Evolutionary conservation across 1,140 invertebrate species (phyloP), one percentile per base, ranked within the genome.

Genomic region (Lineus longissimus): DNA sequence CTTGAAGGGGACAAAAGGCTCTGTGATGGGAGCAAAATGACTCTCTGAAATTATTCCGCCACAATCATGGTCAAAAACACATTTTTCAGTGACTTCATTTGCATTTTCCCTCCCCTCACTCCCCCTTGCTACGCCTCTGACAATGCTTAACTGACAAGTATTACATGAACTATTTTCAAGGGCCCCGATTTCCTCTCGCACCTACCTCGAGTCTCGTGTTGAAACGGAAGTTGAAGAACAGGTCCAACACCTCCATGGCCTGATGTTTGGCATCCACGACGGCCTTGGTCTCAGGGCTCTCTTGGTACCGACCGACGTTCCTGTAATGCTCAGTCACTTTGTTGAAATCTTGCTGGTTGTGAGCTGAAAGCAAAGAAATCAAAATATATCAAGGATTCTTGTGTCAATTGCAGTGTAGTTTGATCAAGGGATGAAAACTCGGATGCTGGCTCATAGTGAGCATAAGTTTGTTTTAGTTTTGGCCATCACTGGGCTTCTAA

Each of bases 181-280:
- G n/a, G n/a, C n/a, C n/a, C n/a, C n/a, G n/a, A 41, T 4, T 22
- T 13, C 59, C 19, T 45, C n/a, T 4, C 22, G 0, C 2, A 58
- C 65, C 63, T 66, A 76, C 75, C 70, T 77, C 76, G 45, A 80
- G 67, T 64, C 76, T 68, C 33, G 74, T 67, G 65, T 80, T 80
- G 71, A 80, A 80, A 41, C 73, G 74, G 59, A 77, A 78, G 62
- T 78, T 80, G 66, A 78, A 75, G 27, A 80, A 72, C 27, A 78
- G 61, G 62, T 78, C 72, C 62, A 80, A 40, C 2, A 77, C 76
- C 61, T 76, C 70, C 40, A 80, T 63, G 19, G 76, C 76, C 78
- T 78, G 76, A 45, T 72, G 67, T 65, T 81, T 81, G 29, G 76
- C 79, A 68, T 79, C 75, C 4, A 76, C 74, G n/a, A 81, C 73